Evolutionary conservation across 2,113 vertebrate genomes (phyloP), one percentile per base, ranked within the genome.

Genomic region (Galemys pyrenaicus): DNA sequence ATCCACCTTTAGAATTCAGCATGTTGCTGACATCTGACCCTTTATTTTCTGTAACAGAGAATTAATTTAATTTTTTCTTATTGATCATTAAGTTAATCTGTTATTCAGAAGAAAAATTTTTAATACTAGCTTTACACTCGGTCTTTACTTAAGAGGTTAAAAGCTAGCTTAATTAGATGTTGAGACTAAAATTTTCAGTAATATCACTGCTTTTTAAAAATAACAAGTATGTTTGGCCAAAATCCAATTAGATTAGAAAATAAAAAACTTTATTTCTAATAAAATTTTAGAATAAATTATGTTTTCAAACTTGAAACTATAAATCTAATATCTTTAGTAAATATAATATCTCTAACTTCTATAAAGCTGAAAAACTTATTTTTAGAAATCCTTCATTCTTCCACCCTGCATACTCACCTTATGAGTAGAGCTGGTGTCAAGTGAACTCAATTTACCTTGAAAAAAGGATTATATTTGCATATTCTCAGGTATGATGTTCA

Each of bases 81-180:
- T 15, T 86, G 35, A 60, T 74, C 6, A 44, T 87, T 58, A 90
- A 79, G 12, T 49, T 58, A 81, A 54, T 37, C 70, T 62, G 39
- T 70, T 74, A 92, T 86, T 74, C 17, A 86, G 32, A 64, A 11
- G 15, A 92, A 92, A 74, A 2, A 6, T 83, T 44, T 85, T 91
- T 83, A 41, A 83, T 64, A 62, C 12, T 70, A 24, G 24, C 5
- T 16, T 71, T 91, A 56, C 30, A 86, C 20, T 28, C 92, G 39
- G 28, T 87, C 49, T 64, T 91, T 85, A 80, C 6, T 89, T 77
- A 94, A 64, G 22, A 89, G 22, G 32, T 93, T 82, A 89, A 83
- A 83, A 87, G 56, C 44, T n/a, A 49, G 28, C 64, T 35, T 75
- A 82, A 37, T 32, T 64, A 64, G 16, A 9, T 80, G 1, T 46